Percentiles rank a stretch among this genome's conserved stretches.
Evolutionary conservation across 1,140 invertebrate species (phyloP).

Genomic region (Drosophila erecta): DNA sequence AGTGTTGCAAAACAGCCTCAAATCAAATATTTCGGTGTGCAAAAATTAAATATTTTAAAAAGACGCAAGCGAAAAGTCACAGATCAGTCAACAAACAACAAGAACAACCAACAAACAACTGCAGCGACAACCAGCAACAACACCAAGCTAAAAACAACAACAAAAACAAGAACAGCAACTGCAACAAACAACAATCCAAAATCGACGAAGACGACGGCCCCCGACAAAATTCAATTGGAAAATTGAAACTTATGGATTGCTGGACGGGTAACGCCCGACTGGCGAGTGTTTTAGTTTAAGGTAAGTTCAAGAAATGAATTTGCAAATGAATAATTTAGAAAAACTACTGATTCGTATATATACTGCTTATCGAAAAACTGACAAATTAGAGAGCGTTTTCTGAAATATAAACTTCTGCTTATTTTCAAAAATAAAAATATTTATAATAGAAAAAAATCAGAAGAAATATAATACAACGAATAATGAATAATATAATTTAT

Average conservation of each 20-base stretch:
- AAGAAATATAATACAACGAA: no score
- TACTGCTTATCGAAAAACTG: no score
- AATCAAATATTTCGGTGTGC: slow-evolving; percentile 59
- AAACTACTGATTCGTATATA: background rate
- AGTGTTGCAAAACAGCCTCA: slow-evolving; percentile 66
- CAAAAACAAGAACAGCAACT: no score
- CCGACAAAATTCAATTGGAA: slow-evolving; percentile 81
- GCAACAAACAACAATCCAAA: slow-evolving; percentile 5
- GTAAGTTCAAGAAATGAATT: slow-evolving; percentile 50
- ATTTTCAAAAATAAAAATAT: no score
- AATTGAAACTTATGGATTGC: slow-evolving; percentile 85
- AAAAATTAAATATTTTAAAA: slow-evolving; percentile 35
- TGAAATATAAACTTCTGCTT: no score
- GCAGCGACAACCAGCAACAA: slow-evolving; percentile 44
- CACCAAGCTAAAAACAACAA: slow-evolving; percentile 44
- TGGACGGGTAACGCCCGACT: slow-evolving; percentile 85
- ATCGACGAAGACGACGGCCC: slow-evolving; percentile 49
- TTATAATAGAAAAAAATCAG: no score
- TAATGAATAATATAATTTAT: background rate
- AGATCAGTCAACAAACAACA: slow-evolving; percentile 22
- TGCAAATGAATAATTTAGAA: background rate
- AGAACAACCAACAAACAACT: slow-evolving; percentile 39
- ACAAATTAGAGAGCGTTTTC: no score
- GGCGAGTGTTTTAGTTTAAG: slow-evolving; percentile 85
- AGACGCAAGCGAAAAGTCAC: slow-evolving; percentile 8